Percentiles rank a stretch among this genome's conserved stretches.
phyloP scores from a whole-genome alignment of 2,797 vertebrate genomes.

The Leptatherina wallacei region DNA sequence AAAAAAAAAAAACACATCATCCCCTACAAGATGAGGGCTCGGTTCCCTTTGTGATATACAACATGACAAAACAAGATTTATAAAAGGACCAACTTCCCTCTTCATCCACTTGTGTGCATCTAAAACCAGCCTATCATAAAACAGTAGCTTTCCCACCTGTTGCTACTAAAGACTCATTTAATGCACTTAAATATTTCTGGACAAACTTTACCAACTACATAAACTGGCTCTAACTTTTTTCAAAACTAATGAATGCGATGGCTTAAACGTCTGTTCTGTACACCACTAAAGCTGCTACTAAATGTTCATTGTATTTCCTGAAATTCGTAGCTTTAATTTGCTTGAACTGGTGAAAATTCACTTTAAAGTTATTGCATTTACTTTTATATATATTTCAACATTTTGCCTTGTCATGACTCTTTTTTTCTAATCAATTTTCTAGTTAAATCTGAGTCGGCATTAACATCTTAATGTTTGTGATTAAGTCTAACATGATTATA shows the following conservation, averaged over 20 bases:
- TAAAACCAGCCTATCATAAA: not conserved
- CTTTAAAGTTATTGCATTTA: not conserved
- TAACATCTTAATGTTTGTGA: not conserved
- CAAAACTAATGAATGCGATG: not conserved
- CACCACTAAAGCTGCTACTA: not conserved
- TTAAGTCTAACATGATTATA: not conserved
- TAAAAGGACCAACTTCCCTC: slow-evolving; percentile 1
- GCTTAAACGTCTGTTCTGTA: not conserved
- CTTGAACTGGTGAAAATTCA: too few species aligned
- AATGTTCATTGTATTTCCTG: not conserved
- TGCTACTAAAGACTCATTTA: not conserved
- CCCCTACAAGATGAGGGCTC: not conserved
- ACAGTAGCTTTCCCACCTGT: not conserved
- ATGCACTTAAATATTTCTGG: not conserved
- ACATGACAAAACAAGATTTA: slow-evolving; percentile 12
- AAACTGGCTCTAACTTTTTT: not conserved
- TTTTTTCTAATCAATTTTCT: not conserved
- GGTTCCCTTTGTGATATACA: not conserved
- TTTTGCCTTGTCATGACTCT: not conserved
- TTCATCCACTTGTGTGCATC: not conserved
- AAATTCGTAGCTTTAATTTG: not conserved
- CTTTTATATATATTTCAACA: not conserved
- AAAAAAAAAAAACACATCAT: not conserved
- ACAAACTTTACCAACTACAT: not conserved
- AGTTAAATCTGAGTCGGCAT: not conserved